Evolutionary conservation across 2,113 vertebrate genomes (phyloP).

Genomic region (Monopterus albus): DNA sequence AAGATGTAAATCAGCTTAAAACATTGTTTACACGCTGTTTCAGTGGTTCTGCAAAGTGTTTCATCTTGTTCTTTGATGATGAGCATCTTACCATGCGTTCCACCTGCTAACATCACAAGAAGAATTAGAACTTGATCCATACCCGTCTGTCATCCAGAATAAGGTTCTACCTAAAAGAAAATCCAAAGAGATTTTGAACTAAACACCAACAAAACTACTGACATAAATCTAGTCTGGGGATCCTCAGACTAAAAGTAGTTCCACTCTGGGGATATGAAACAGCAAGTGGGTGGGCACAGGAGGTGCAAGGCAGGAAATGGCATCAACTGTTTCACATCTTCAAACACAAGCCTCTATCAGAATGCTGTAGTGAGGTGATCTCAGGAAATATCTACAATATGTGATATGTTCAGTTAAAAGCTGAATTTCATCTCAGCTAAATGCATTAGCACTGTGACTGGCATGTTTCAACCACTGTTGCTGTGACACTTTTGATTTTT

Average conservation of each 20-base stretch:
- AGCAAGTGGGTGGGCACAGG: not conserved
- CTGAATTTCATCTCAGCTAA: too few species aligned
- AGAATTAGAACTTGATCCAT: conserved; percentile 48
- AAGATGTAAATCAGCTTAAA: not conserved
- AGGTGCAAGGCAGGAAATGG: conserved; percentile 30
- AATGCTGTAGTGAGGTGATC: too few species aligned
- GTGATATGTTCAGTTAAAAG: too few species aligned
- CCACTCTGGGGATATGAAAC: not conserved
- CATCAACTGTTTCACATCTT: not conserved
- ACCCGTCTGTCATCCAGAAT: not conserved
- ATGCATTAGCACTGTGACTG: too few species aligned
- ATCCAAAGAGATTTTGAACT: not conserved
- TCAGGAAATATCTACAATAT: too few species aligned
- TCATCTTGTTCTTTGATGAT: not conserved
- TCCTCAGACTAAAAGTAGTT: not conserved
- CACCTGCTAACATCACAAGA: conserved; percentile 38
- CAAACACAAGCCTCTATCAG: not conserved
- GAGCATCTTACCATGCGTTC: conserved; percentile 53
- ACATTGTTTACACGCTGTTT: not conserved
- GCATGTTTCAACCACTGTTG: too few species aligned
- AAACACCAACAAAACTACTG: not conserved
- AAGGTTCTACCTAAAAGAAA: not conserved
- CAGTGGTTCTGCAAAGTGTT: not conserved
- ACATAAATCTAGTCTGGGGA: not conserved
- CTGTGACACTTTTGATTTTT: too few species aligned